Evolutionary conservation across 2,797 vertebrate genomes (phyloP), one percentile per base, ranked within the genome.

Genomic region (Danionella dracula): DNA sequence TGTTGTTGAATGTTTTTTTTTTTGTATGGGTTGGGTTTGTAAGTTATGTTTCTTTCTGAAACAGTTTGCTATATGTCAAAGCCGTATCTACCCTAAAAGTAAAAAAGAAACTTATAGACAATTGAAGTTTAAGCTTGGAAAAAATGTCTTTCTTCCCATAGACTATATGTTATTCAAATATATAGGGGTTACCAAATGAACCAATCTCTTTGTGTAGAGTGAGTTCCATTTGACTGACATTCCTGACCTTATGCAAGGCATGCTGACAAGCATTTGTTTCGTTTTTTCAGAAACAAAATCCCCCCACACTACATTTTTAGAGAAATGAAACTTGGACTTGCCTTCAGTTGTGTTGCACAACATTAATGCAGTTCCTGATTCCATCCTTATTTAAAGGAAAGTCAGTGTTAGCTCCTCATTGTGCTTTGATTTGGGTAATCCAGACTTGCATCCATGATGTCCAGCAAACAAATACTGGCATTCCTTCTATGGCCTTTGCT

Each of bases 401-500:
- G 8, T 46, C 20, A 38, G 42, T 35, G 11, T 23, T 1, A 11
- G 7, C 12, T 54, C 13, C 9, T 17, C 9, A 10, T 10, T 41
- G 10, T 58, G 2, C 17, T 19, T 20, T 4, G 10, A 9, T 6
- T n/a, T 40, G 16, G 32, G 16, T 19, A 17, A 4, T 23, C 2
- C 31, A 13, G 23, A 2, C 23, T 48, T 29, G 16, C 61, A 16
- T 37, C 23, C 13, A 45, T 4, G 23, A 31, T 65, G 46, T 44
- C 29, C 41, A 66, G 51, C 79, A 59, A 74, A 86, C 85, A 81
- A 10, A 57, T 4, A 68, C 72, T 42, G 34, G 1, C 70, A 1
- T 10, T 9, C 15, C 1, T 40, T 40, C 32, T 81, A 54, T 79
- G 76, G 77, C 41, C 79, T 48, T 61, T 86, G 62, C 73, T 84